Base-by-base conservation (phyloP, 1,140 invertebrate genomes). In the Magallana angulata region DNA sequence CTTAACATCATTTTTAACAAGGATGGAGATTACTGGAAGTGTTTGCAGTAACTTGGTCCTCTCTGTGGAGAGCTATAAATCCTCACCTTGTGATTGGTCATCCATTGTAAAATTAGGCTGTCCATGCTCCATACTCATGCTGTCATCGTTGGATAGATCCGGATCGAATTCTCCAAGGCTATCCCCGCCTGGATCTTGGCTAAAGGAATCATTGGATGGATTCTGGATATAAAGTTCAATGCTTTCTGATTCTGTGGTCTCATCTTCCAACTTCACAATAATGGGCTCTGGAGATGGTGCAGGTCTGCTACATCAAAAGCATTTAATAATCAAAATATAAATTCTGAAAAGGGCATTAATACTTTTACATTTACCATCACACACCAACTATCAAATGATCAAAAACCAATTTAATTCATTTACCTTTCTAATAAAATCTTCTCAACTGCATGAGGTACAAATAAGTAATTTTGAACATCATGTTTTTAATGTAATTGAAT, bases 141-240 rank as follows among this genome's bases (percentile, higher is more conserved):
- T 76, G 24, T 30, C 68, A 36, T 76, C 68, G 14, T 76, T 76
- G 8, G 68, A 76, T 30, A 76, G 7, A 76, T 76, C 68, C 36
- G 68, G 18, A 76, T 76, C 68, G 3, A 76, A 24, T 12, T 76
- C 68, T 30, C 18, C 24, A 18, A 30, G 68, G 68, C 68, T 30
- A 30, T 76, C 68, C 24, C 68, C 68, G 12, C 68, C 68, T 36
- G 68, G 68, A 36, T 76, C 68, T 11, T 18, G 18, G 68, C 24
- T 36, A 30, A 30, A 76, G 9, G 68, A 76, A 8, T 76, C 68
- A 76, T 30, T 76, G 8, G 24, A 30, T 11, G 68, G 68, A 76
- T 76, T 30, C 14, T 76, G 68, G 24, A 76, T 76, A 24, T 76
- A 76, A 18, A 76, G 18, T 76, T 76, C 68, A 30, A 76, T 76